These are phyloP conservation scores for Torymus tubicola DNA, from an alignment of 2,888 invertebrate species.

Conservation along the genomic window DNA sequence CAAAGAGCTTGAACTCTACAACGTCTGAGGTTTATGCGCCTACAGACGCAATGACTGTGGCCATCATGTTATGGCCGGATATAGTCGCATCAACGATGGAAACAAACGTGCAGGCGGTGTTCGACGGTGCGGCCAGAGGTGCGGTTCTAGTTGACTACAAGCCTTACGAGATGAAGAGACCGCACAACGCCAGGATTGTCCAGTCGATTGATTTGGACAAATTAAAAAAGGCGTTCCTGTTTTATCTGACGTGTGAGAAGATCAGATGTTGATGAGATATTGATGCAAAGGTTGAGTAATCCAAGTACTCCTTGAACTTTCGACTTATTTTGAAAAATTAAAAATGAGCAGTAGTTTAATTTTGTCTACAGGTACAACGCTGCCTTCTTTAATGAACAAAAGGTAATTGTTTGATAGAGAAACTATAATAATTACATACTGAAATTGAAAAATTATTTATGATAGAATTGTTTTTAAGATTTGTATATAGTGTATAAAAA, in stretches of 20 bases:
- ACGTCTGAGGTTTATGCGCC: slow-evolving; percentile 55
- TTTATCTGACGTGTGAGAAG: slow-evolving; percentile 8
- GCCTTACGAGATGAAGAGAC: slow-evolving; percentile 20
- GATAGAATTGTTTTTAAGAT: too few relatives aligned
- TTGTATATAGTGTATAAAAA: too few relatives aligned
- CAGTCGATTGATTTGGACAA: not conserved
- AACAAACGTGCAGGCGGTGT: slow-evolving; percentile 63
- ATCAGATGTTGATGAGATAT: not conserved
- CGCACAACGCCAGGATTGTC: slow-evolving; percentile 9
- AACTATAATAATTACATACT: too few relatives aligned
- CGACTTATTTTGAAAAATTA: too few relatives aligned
- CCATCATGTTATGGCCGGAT: slow-evolving; percentile 59
- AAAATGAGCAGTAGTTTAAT: too few relatives aligned
- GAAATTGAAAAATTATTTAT: too few relatives aligned
- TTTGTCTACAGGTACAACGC: too few relatives aligned
- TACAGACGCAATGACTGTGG: slow-evolving; percentile 64
- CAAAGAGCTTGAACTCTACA: slow-evolving; percentile 59
- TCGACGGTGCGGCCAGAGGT: slow-evolving; percentile 63
- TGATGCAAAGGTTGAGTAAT: too few relatives aligned
- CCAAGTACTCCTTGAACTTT: too few relatives aligned
- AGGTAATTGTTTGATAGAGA: too few relatives aligned
- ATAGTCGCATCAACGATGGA: not conserved
- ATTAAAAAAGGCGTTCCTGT: slow-evolving; percentile 4
- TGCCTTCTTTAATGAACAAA: too few relatives aligned
- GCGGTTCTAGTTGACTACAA: slow-evolving; percentile 66